phyloP scores from a whole-genome alignment of 2,888 invertebrate species.

The Macrosoma leucophasiata region DNA sequence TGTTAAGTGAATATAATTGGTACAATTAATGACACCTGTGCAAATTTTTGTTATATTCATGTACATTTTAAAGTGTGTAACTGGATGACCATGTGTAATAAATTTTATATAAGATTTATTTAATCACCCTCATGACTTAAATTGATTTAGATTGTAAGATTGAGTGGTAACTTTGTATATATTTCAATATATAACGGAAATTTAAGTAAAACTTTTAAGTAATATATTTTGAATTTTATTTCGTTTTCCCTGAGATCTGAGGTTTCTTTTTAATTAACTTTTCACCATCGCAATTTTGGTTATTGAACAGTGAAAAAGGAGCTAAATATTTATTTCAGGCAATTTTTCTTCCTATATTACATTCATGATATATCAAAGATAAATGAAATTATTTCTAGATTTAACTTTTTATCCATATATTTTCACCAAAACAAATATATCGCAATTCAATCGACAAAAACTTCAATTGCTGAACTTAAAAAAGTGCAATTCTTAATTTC shows the following conservation, averaged over 20 bases:
- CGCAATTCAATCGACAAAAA: too few relatives aligned
- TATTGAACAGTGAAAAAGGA: too few relatives aligned
- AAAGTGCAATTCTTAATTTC: too few relatives aligned
- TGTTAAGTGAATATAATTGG: constrained; percentile 41
- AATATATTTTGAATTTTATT: constrained; percentile 67
- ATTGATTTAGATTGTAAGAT: constrained; percentile 64
- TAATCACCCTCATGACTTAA: constrained; percentile 69
- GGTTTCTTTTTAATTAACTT: constrained; percentile 36
- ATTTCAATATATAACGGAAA: constrained; percentile 67
- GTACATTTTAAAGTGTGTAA: constrained; percentile 51
- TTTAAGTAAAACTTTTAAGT: constrained; percentile 74
- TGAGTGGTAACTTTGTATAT: constrained; percentile 72
- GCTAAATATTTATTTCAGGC: too few relatives aligned
- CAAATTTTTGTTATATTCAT: constrained; percentile 46
- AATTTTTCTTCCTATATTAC: too few relatives aligned
- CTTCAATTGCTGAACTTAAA: too few relatives aligned
- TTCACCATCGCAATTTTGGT: too few relatives aligned
- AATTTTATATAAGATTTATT: constrained; percentile 66
- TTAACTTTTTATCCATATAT: too few relatives aligned
- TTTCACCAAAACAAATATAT: too few relatives aligned
- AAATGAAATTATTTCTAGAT: too few relatives aligned
- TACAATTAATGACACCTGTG: constrained; percentile 53
- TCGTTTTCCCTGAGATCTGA: constrained; percentile 70
- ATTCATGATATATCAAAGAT: too few relatives aligned
- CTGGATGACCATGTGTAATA: constrained; percentile 55